phyloP scores from a whole-genome alignment of 2,797 vertebrate genomes.

The Bradypus variegatus region DNA sequence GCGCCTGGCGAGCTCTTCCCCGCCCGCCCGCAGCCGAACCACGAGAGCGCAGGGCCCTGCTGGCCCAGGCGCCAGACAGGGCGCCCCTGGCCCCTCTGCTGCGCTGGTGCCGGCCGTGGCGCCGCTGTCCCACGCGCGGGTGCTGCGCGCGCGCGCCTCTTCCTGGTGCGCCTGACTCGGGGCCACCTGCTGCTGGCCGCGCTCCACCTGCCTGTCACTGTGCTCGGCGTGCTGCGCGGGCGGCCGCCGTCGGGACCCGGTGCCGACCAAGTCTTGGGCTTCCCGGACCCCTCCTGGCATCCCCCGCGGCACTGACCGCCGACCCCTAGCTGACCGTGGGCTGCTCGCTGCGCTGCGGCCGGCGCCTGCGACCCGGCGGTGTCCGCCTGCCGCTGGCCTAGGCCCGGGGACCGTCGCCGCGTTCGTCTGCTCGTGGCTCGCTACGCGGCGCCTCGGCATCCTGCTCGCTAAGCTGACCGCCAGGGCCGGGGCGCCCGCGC shows the following conservation, averaged over 20 bases:
- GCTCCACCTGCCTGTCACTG: conserved; percentile 79
- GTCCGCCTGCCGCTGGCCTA: conserved; percentile 77
- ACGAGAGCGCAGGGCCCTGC: conserved; percentile 48
- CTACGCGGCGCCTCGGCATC: conserved; percentile 79
- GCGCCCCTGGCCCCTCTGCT: conserved; percentile 77
- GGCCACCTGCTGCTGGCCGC: conserved; percentile 81
- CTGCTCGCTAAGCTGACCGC: conserved; percentile 75
- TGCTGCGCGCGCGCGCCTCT: conserved; percentile 79
- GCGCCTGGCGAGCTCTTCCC: background rate
- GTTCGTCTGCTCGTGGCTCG: conserved; percentile 77
- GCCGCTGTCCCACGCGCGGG: conserved; percentile 76
- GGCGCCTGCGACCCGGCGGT: conserved; percentile 74
- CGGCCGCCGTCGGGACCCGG: conserved; percentile 76
- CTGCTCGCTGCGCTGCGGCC: conserved; percentile 80
- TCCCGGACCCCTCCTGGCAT: conserved; percentile 79
- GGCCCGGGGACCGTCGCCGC: conserved; percentile 78
- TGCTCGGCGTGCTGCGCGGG: conserved; percentile 71
- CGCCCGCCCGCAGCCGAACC: fast-evolving
- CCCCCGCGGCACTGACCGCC: conserved; percentile 79
- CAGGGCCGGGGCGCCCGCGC: conserved; percentile 69
- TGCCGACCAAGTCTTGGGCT: conserved; percentile 73
- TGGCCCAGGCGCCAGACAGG: conserved; percentile 76
- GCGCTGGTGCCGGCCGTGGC: conserved; percentile 76
- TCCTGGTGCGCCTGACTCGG: conserved; percentile 78
- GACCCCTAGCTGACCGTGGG: conserved; percentile 82